Evolutionary conservation across 2,113 vertebrate species (phyloP), one percentile per base, ranked within the genome.

Genomic region (Pluvianellus socialis): DNA sequence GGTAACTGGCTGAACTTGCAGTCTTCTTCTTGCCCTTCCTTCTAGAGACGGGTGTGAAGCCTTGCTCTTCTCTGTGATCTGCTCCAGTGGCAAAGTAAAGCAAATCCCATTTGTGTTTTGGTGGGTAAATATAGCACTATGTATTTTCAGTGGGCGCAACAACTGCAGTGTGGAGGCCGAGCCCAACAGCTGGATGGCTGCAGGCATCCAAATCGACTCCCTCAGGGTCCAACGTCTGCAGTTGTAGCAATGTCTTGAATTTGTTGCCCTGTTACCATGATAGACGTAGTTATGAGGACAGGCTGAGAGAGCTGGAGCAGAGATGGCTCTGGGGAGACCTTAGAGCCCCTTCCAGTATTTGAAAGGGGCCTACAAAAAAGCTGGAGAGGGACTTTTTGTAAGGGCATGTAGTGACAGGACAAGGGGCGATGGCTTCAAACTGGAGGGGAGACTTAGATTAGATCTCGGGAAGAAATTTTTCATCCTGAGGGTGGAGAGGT

Each of bases 1-100:
- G 99, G 99, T 99, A 98, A 96, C 35, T 10, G 27, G 4, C 21
- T 30, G 38, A n/a, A 72, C 67, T 49, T 76, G 5, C 6, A 2
- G 1, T 27, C 26, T 67, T 44, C 33, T 47, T 45, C 38, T 62
- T 45, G 22, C 14, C 67, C 28, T 61, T 81, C 74, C 27, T 65
- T 42, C 13, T 45, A 49, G 73, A 82, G 28, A 38, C 1, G 1
- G 2, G 1, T 14, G 22, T 40, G 30, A 62, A 79, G 42, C 15
- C 33, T 79, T 42, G 15, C 15, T 24, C 14, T 74, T 81, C 49
- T n/a, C 32, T 1, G 1, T 13, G 22, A 32, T 45, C 16, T 28
- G 20, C 50, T 49, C 22, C 22, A 71, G 32, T 26, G 45, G 35
- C 42, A 81, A 65, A 52, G 52, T 21, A 49, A 73, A 77, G 45